Evolutionary conservation across 2,113 vertebrate genomes (phyloP).

Genomic region (Heteronetta atricapilla): DNA sequence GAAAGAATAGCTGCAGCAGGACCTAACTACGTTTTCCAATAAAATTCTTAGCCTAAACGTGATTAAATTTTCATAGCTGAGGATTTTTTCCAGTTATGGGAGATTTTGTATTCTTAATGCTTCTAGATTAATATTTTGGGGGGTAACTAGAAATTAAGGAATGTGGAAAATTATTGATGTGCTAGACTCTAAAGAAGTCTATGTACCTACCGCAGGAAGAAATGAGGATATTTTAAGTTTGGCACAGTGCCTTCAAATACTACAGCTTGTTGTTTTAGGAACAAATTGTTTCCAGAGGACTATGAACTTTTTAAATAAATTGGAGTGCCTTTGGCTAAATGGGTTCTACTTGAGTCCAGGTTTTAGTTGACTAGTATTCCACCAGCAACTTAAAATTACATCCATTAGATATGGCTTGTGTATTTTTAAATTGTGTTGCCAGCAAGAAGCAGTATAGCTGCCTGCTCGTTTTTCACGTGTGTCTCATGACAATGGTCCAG

Average conservation of each 20-base stretch:
- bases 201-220: not conserved
- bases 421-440: not conserved
- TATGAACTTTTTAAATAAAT: not conserved
- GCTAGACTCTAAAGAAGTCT: not conserved
- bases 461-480: not conserved
- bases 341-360: accelerated
- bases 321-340: not conserved
- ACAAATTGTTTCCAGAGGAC: not conserved
- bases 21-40: not conserved
- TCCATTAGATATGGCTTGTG: not conserved
- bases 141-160: not conserved
- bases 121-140: not conserved
- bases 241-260: not conserved
- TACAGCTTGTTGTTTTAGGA: not conserved
- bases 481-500: accelerated
- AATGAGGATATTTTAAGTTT: not conserved
- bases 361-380: not conserved
- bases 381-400: not conserved
- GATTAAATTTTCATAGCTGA: not conserved
- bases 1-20: not conserved
- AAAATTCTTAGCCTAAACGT: not conserved
- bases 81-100: not conserved
- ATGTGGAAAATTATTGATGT: not conserved
- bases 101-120: not conserved
- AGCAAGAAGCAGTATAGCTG: not conserved